Base-by-base conservation (phyloP, 2,797 vertebrate genomes). In the Dryobates pubescens region DNA sequence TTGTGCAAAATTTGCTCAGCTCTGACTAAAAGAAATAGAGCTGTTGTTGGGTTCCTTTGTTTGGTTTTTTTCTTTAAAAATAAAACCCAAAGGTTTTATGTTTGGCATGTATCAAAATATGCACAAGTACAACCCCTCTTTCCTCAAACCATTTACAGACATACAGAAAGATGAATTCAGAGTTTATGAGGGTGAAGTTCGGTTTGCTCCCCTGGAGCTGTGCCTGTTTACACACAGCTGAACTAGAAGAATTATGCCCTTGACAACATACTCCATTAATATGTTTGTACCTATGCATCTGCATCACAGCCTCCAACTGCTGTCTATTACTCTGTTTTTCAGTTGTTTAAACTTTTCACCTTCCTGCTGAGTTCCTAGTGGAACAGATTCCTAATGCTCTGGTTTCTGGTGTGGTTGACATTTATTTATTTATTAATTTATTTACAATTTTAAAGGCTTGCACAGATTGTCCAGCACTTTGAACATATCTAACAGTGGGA, bases 321-420 rank as follows among this genome's bases (percentile, higher is more conserved):
- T 94, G 74, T 87, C 91, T 82, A 58, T 89, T 78, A 92, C 77
- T 85, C 78, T 95, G 87, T 86, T 97, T 96, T 96, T 93, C 74
- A 92, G 89, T 95, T 88, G 57, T 77, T 97, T 96, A 96, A 96
- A 97, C 94, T 97, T 96, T 97, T 96, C 90, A 95, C 90, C 86
- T 93, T 95, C 89, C 92, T 93, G 91, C 80, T 95, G 88, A 88
- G 86, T 69, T 94, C 90, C 90, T 78, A 94, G 90, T 94, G 92
- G 94, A 97, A 95, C 62, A 86, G 80, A 93, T 91, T 96, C 86
- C 82, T 93, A 93, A 92, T 65, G 61, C n/a, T 94, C 90, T 92
- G 82, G 63, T 90, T 81, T 86, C 80, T 67, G 22, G 23, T 61
- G 24, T 7, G 62, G 51, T 27, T 0, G 9, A 1, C 9, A 8